phyloP scores from a whole-genome alignment of 2,113 vertebrate species.

The Rhadina sibilatrix region DNA sequence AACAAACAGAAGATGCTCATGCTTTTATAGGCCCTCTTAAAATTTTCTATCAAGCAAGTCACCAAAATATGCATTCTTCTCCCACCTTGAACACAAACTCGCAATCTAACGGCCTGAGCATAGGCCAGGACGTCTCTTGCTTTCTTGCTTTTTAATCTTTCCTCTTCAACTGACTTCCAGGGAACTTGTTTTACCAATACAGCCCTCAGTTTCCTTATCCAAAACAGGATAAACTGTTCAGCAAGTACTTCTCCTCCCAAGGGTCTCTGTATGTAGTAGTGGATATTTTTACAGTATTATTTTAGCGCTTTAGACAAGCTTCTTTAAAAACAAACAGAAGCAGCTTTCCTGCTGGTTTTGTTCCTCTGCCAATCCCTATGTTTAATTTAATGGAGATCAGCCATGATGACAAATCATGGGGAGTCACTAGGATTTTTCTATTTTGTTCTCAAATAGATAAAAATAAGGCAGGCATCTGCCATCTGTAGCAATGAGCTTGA shows the following conservation, averaged over 20 bases:
- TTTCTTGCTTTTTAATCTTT: neutral
- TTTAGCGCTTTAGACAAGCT: constrained; percentile 14
- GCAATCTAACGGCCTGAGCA: neutral
- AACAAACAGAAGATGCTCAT: neutral
- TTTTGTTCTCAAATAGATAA: constrained; percentile 28
- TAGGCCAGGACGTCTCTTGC: neutral
- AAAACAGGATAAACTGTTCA: neutral
- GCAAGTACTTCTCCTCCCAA: constrained; percentile 14
- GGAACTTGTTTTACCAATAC: neutral
- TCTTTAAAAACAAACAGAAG: constrained; percentile 49
- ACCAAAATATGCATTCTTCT: neutral
- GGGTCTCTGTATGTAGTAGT: neutral
- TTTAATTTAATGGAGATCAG: constrained; percentile 56
- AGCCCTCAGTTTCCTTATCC: neutral
- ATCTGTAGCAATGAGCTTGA: neutral
- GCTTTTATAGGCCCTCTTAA: neutral
- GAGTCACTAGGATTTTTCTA: constrained; percentile 39
- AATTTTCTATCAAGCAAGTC: neutral
- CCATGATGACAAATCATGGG: constrained; percentile 5
- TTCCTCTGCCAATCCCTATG: constrained; percentile 27
- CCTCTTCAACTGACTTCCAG: neutral
- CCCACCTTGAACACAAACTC: neutral
- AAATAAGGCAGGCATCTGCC: constrained; percentile 42
- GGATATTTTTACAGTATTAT: constrained; percentile 22
- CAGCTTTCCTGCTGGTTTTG: constrained; percentile 46